Conservation (phyloP, 2,113 vertebrate species). For the Cephalopholis sonnerati region DNA sequence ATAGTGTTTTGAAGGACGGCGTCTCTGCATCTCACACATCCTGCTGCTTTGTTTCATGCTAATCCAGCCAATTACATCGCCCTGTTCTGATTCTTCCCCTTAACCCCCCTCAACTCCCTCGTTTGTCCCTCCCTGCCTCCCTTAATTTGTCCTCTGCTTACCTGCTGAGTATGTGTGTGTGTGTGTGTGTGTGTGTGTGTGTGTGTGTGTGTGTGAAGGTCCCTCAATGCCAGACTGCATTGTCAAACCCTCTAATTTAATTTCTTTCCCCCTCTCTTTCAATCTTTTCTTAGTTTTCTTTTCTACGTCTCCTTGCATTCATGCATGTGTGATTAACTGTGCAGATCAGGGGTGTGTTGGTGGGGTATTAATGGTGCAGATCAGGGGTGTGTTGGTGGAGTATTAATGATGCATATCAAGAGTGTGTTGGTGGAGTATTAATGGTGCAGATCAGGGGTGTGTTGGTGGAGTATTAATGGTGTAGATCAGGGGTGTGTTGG, state of each 20-base stretch:
- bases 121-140: constrained; percentile 24
- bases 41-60: constrained; percentile 33
- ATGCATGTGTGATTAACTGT: background rate
- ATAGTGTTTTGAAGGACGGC: background rate
- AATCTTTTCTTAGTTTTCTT: too few relatives aligned
- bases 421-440: too few relatives aligned
- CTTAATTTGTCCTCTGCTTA: constrained; percentile 18
- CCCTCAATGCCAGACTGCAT: background rate
- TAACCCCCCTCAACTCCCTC: constrained; percentile 10
- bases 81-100: background rate
- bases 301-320: background rate
- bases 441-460: too few relatives aligned
- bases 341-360: too few relatives aligned
- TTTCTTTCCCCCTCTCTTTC: background rate
- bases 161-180: constrained; percentile 8
- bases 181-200: background rate
- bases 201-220: background rate
- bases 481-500: too few relatives aligned
- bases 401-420: too few relatives aligned
- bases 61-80: constrained; percentile 30
- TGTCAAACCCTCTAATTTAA: background rate
- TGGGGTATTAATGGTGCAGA: too few relatives aligned
- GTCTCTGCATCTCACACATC: constrained; percentile 3
- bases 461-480: too few relatives aligned
- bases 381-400: too few relatives aligned